phyloP scores from a whole-genome alignment of 2,113 vertebrate genomes.

The Apistogramma diplotaenia region DNA sequence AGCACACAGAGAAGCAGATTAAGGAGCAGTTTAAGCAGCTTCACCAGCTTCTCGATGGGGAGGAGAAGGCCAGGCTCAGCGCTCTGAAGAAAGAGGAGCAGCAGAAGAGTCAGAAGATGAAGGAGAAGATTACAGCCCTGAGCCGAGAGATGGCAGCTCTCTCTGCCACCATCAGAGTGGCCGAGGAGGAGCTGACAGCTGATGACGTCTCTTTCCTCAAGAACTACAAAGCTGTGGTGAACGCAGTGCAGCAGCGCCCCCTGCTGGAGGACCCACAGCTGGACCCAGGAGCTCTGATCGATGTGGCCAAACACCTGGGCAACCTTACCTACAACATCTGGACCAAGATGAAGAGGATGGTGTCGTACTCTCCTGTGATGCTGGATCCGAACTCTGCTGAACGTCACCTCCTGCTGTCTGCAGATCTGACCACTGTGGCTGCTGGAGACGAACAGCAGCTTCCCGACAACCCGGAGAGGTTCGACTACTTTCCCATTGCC shows the following conservation, averaged over 20 bases:
- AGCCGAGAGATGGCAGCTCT: not conserved
- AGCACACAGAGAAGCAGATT: not conserved
- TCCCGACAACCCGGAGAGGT: not conserved
- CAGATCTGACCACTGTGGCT: not conserved
- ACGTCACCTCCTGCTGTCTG: not conserved
- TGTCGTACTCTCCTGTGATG: not conserved
- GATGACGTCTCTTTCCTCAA: not conserved
- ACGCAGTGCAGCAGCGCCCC: not conserved
- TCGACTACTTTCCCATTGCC: not conserved
- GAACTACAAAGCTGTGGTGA: not conserved
- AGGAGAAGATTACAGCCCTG: not conserved
- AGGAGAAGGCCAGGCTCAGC: not conserved
- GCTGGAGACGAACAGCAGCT: accelerated
- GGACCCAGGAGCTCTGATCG: not conserved
- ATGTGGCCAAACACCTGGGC: not conserved
- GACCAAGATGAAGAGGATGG: not conserved
- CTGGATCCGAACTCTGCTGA: not conserved
- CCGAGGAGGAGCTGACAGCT: not conserved
- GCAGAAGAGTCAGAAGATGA: not conserved
- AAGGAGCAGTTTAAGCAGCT: not conserved
- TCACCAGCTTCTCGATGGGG: not conserved
- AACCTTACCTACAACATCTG: not conserved
- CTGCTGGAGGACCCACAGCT: not conserved
- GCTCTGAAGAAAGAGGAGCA: not conserved
- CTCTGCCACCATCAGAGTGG: not conserved